Base-by-base conservation (phyloP, 2,888 invertebrate species). In the Tetragonisca angustula region DNA sequence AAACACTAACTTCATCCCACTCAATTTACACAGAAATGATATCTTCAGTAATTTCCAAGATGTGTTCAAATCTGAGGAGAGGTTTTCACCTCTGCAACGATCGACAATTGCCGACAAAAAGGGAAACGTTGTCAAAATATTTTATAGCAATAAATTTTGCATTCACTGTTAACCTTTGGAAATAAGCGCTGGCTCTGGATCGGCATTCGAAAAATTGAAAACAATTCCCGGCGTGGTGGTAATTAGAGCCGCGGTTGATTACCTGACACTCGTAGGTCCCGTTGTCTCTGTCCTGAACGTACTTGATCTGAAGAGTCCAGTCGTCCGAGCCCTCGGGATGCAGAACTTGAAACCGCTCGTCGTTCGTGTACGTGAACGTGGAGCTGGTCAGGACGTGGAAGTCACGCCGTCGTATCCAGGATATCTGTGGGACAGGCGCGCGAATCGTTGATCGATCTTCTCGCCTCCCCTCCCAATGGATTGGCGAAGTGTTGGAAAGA, bases 181-280 rank as follows among this genome's bases (percentile, higher is more conserved):
- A 32, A 32, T 32, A 32, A 32, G 32, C 32, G 32, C 32, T 27
- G 2, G 27, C 4, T 32, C 32, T 32, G 4, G 32, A 32, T 32
- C 32, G 4, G 32, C 4, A 32, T 1, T 9, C 21, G 21, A 21
- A 56, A 11, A 2, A 59, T 36, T 64, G 65, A 76, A 62, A 52
- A 71, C 27, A 54, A 71, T 54, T 56, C 17, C 27, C 27, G 32
- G 2, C 32, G 32, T 0, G 56, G 13, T 4, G 15, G 65, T 13
- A 61, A 62, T 91, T 94, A 11, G 43, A 32, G 17, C 71, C 61
- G 56, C 32, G 15, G 52, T 6, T 54, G 54, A 54, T 95, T 95
- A 98, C 98, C 97, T 98, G 98, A 95, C 98, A 98, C 94, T 98
- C 98, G 95, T 98, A 98, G 85, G 98, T 98, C 90, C 98, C 98